Evolutionary conservation across 2,888 invertebrate genomes (phyloP), one percentile per base, ranked within the genome.

Genomic region (Euspilapteryx auroguttella): DNA sequence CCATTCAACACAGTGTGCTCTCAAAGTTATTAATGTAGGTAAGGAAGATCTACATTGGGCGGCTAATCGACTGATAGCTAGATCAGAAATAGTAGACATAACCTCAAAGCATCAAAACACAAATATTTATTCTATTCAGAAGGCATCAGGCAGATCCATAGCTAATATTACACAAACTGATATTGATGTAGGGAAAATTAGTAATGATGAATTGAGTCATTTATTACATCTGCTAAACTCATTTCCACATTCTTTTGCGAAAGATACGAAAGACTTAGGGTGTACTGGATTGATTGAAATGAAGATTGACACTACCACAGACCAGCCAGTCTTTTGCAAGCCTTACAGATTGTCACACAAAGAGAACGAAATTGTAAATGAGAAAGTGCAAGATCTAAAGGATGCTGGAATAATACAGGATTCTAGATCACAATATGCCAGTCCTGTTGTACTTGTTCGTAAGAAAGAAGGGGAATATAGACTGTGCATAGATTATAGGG

Each of bases 401-500:
- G 20, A 17, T 17, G 20, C 20, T 6, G 20, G 8, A 17, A 8
- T 17, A 17, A 8, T 17, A 6, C 20, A 5, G 8, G 20, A 17
- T 6, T 17, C 20, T 6, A 17, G 20, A 8, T 17, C 20, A 17
- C 6, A 17, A 8, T 17, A 17, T 17, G 20, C 20, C 5, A 17
- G n/a, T n/a, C n/a, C n/a, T n/a, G n/a, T n/a, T n/a, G n/a, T n/a
- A n/a, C n/a, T n/a, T n/a, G n/a, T n/a, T n/a, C n/a, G n/a, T n/a
- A n/a, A n/a, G n/a, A n/a, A n/a, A 17, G n/a, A n/a, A n/a, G n/a
- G n/a, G n/a, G n/a, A n/a, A n/a, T n/a, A n/a, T n/a, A 31, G 45
- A 3, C 21, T 44, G 2, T 45, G 43, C 24, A 33, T 42, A 8
- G 47, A 45, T 17, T 44, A 42, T 23, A 31, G 43, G 1, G 38